These are phyloP conservation scores for Ianthella basta DNA, from an alignment of 37 sponge, comb jelly and placozoan genomes.

Conservation along the genomic window DNA sequence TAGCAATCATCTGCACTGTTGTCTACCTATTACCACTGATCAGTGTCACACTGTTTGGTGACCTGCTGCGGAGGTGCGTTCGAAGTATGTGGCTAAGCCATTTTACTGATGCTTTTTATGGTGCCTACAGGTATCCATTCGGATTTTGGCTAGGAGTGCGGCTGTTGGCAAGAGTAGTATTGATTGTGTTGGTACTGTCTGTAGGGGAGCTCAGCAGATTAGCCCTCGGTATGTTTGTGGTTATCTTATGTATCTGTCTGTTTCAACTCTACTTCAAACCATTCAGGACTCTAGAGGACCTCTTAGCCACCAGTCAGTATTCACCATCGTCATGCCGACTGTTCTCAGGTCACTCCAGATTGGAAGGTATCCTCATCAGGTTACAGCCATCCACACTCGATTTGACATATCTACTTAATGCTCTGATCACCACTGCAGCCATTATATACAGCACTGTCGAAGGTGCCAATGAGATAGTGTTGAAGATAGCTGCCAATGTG, in stretches of 20 bases:
- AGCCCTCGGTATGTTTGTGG: background rate
- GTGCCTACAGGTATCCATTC: slow-evolving; percentile 7
- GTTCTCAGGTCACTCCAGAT: too few species aligned
- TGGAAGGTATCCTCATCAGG: background rate
- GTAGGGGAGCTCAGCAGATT: background rate
- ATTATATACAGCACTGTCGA: too few species aligned
- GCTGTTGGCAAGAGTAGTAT: background rate
- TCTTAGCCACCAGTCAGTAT: background rate
- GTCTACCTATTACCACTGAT: slow-evolving; percentile 11
- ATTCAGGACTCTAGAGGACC: background rate
- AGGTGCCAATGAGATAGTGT: too few species aligned
- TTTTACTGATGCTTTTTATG: slow-evolving; percentile 15
- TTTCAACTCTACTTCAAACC: background rate
- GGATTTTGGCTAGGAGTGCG: slow-evolving; percentile 28
- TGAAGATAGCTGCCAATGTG: too few species aligned
- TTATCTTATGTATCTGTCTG: background rate
- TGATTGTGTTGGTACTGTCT: background rate
- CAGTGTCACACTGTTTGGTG: background rate
- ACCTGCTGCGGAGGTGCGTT: background rate
- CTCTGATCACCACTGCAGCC: background rate
- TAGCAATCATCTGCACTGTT: background rate
- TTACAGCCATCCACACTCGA: background rate
- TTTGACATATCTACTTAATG: background rate
- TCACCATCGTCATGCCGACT: background rate
- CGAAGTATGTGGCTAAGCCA: slow-evolving; percentile 8